Base-by-base conservation (phyloP, 2,888 invertebrate genomes). In the Dermolepida albohirtum region DNA sequence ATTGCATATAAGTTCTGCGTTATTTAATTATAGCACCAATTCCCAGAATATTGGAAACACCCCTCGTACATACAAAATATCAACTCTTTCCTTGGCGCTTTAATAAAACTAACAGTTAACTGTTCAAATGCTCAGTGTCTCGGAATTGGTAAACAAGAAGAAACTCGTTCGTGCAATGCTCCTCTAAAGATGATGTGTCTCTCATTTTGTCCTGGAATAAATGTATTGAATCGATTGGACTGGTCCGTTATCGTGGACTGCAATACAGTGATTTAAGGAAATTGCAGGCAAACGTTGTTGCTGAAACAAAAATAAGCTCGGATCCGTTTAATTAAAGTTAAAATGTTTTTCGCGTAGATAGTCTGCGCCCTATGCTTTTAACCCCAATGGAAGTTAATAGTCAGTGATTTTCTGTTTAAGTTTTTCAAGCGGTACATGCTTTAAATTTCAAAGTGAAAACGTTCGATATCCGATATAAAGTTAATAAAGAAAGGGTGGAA, bases 211-310 rank as follows among this genome's bases (percentile, higher is more conserved):
- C 12, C 54, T 14, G 29, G 59, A 29, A 59, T 59, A 59, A 59
- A 17, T 59, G 44, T 44, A 59, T 44, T 22, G 59, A 10, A 59
- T 44, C 44, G 44, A 59, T 59, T 14, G 27, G 14, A 44, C 29
- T 27, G 59, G 29, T 14, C 4, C 59, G 44, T 44, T 59, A 44
- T 29, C 10, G 43, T 14, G 59, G 44, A 59, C 14, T 59, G 47
- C 44, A 44, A 59, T 59, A 59, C 59, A 59, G 44, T 59, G 59
- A 29, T 59, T 59, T 44, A 44, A 59, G 44, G 59, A 59, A 59
- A 59, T 59, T 59, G 59, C 59, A 44, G 27, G 44, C 59, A 44
- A 29, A 14, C 44, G 12, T 44, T 44, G 59, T 27, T 59, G 43
- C 29, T 34, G 59, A 59, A 59, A 59, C 59, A 29, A 44, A 47